Evolutionary conservation across 1,140 invertebrate species (phyloP).

Genomic region (Platyura marginata): DNA sequence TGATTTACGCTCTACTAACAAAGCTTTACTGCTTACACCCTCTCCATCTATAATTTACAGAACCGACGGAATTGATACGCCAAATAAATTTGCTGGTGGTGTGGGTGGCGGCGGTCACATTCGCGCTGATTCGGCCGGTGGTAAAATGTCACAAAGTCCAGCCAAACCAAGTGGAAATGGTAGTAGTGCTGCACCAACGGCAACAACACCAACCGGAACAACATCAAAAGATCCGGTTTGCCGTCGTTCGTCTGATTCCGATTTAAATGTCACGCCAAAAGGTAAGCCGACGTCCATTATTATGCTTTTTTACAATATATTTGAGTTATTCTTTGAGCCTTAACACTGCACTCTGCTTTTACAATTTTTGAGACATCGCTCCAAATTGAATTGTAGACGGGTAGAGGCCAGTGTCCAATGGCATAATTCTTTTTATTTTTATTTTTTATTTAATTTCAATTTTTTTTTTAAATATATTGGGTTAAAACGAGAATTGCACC

Average conservation of each 20-base stretch:
- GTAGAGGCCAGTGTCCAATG: too few relatives aligned
- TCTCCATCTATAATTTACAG: not conserved
- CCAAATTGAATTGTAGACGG: too few relatives aligned
- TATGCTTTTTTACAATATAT: too few relatives aligned
- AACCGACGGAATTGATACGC: not conserved
- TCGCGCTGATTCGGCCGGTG: constrained; percentile 9
- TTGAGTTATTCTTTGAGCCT: not conserved
- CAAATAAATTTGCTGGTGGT: not conserved
- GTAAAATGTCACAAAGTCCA: constrained; percentile 6
- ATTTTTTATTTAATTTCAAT: not conserved
- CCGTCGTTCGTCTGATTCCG: constrained; percentile 78
- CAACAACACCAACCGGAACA: constrained; percentile 25
- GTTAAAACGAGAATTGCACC: too few relatives aligned
- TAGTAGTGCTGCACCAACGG: constrained; percentile 12
- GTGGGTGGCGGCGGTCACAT: not conserved
- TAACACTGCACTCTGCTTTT: too few relatives aligned
- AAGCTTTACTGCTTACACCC: constrained; percentile 3
- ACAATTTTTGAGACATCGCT: too few relatives aligned
- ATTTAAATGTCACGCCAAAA: constrained; percentile 81
- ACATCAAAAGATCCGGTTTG: constrained; percentile 34
- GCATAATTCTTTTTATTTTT: not conserved
- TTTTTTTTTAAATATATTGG: too few relatives aligned
- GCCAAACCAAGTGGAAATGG: not conserved
- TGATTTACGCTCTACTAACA: constrained; percentile 2
- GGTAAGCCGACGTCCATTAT: too few relatives aligned